Base-by-base conservation (phyloP, 2,113 vertebrate genomes). In the Lamprotornis superbus region DNA sequence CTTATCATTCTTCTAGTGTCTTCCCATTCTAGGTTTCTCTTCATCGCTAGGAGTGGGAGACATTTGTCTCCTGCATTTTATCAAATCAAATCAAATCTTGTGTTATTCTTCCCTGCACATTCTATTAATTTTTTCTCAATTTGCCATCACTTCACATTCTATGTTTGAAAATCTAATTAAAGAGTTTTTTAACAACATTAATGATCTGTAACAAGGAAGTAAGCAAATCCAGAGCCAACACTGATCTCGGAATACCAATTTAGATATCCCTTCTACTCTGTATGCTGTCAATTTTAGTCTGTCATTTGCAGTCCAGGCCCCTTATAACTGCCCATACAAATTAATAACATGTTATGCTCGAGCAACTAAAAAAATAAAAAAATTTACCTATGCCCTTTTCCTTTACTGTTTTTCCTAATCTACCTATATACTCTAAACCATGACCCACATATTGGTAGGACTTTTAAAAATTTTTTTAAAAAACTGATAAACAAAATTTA, bases 181-280 rank as follows among this genome's bases (percentile, higher is more conserved):
- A 74, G 46, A 23, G 30, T 5, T 87, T 59, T 94, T 94, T 70
- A 95, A 93, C 75, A 74, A 77, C 92, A 79, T 93, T 92, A 94
- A 96, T 74, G 90, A 76, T 39, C 82, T 53, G 31, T 94, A 94
- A 94, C 76, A 93, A 96, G 91, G 93, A 91, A 95, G 90, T 93
- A 95, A 95, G 84, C 63, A 95, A 93, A 83, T 79, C 90, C 87
- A 96, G 94, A 93, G 59, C 71, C 92, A 95, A 60, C 68, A 49
- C 35, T 86, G 67, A 91, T 92, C 92, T 91, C 5, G 0, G 83
- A 96, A 95, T 78, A 94, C 67, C 68, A 67, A 90, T 90, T 96
- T 74, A 94, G 68, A 63, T 14, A 74, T 52, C 33, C 17, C 39
- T 82, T 73, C 78, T 74, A 77, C 67, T 96, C 93, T 83, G 67